Conservation (phyloP, 2,888 invertebrate genomes). For the Nephrotoma appendiculata region DNA sequence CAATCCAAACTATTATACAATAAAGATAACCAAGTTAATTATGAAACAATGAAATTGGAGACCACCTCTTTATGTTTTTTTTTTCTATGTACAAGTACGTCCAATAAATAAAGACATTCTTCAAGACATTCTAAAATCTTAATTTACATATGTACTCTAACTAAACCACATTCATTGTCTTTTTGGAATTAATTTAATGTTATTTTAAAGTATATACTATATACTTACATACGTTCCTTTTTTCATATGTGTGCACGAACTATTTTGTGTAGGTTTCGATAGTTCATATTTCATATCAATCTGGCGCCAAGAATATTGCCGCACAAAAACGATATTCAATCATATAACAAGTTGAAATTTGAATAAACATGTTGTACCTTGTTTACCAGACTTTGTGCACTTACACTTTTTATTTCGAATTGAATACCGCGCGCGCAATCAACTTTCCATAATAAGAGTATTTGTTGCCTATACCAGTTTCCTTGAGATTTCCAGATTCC, state of each 20-base stretch:
- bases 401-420: neutral
- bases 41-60: neutral
- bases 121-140: neutral
- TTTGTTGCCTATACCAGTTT: neutral
- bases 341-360: neutral
- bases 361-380: neutral
- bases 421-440: neutral
- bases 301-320: neutral
- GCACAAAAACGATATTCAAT: neutral
- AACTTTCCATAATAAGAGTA: neutral
- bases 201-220: neutral
- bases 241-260: neutral
- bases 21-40: neutral
- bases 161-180: neutral
- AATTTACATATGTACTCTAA: neutral
- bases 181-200: neutral
- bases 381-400: neutral
- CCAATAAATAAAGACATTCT: neutral
- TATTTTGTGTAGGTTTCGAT: neutral
- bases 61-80: neutral
- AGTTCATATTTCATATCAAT: neutral
- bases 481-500: neutral
- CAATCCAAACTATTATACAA: neutral
- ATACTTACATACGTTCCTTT: neutral
- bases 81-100: neutral